Percentiles rank a stretch among this genome's conserved stretches.
These are phyloP conservation scores for Prosopocoilus inquinatus DNA, from an alignment of 2,888 invertebrate genomes.

Conservation along the genomic window DNA sequence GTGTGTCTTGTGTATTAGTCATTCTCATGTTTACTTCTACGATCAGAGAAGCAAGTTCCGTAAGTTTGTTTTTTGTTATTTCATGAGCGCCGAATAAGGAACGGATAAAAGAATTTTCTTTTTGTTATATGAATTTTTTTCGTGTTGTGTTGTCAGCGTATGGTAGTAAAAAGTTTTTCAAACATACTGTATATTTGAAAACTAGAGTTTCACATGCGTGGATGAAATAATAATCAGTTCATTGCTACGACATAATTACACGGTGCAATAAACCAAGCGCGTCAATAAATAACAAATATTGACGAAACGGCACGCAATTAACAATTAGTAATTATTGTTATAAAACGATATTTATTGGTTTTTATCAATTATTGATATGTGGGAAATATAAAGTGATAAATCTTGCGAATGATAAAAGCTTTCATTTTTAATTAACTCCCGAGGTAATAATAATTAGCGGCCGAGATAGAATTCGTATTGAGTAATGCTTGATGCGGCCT, in stretches of 20 bases:
- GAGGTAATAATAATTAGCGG: conserved; percentile 12
- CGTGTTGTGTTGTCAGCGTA: too few relatives aligned
- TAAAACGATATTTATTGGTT: conserved; percentile 13
- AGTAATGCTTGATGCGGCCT: conserved; percentile 7
- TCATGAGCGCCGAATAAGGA: too few relatives aligned
- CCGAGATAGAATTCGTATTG: conserved; percentile 9
- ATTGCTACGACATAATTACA: conserved; percentile 11
- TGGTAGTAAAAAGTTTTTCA: too few relatives aligned
- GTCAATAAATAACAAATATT: conserved; percentile 1
- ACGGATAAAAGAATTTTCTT: too few relatives aligned
- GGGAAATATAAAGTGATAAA: conserved; percentile 18
- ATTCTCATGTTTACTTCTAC: too few relatives aligned
- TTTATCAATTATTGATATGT: conserved; percentile 18
- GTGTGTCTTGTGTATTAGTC: too few relatives aligned
- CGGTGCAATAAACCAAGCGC: conserved; percentile 6
- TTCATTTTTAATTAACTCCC: conserved; percentile 16
- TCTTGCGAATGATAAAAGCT: conserved; percentile 8
- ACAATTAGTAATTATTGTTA: conserved; percentile 16
- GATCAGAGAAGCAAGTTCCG: too few relatives aligned
- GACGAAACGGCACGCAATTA: conserved; percentile 7
- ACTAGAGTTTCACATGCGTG: not conserved
- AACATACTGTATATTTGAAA: too few relatives aligned
- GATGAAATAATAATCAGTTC: conserved; percentile 12
- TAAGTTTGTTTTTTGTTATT: too few relatives aligned
- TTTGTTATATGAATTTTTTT: too few relatives aligned